Evolutionary conservation across 2,888 invertebrate species (phyloP).

Genomic region (Alentia gelatinosa): DNA sequence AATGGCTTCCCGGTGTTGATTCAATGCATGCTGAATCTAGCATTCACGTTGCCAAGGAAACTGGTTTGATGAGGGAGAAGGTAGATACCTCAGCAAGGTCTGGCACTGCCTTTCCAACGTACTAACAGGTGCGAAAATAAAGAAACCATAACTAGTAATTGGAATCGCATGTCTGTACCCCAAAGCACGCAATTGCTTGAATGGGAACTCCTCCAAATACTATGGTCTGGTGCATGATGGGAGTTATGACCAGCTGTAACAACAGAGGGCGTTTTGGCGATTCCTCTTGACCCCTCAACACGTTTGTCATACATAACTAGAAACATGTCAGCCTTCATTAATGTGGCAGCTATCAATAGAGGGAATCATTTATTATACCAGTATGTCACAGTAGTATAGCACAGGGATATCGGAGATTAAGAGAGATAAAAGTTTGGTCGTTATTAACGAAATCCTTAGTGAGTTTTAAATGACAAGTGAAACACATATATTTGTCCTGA

Average conservation of each 20-base stretch:
- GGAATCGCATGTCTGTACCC: background rate
- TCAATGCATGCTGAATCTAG: background rate
- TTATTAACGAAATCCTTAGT: too few relatives aligned
- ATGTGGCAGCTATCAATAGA: too few relatives aligned
- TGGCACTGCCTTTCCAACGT: too few relatives aligned
- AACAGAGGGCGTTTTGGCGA: background rate
- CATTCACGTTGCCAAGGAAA: background rate
- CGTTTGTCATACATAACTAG: background rate
- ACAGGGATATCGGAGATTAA: too few relatives aligned
- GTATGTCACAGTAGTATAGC: too few relatives aligned
- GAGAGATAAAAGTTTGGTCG: too few relatives aligned
- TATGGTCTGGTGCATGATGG: slow-evolving; percentile 18
- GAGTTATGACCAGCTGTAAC: background rate
- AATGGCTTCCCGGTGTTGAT: background rate
- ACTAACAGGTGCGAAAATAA: slow-evolving; percentile 24
- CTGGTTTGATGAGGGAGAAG: background rate
- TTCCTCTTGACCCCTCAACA: background rate
- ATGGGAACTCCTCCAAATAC: background rate
- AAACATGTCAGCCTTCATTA: background rate
- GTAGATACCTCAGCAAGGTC: background rate
- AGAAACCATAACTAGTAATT: slow-evolving; percentile 41
- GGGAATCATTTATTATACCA: too few relatives aligned
- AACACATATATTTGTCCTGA: too few relatives aligned
- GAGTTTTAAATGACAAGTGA: too few relatives aligned
- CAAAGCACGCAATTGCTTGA: background rate